Evolutionary conservation across 2,113 vertebrate genomes (phyloP).

Genomic region (Oryctolagus cuniculus): DNA sequence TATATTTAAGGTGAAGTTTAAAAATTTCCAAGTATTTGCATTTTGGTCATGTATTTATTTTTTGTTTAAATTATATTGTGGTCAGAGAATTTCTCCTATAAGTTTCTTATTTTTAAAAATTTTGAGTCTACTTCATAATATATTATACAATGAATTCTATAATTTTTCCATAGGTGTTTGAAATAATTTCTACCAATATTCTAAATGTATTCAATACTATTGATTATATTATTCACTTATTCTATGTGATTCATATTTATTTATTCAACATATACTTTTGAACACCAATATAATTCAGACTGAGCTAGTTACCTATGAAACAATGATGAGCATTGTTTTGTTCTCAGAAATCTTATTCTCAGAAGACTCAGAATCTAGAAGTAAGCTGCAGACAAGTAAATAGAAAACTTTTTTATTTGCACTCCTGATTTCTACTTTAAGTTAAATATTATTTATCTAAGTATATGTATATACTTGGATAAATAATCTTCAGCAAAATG

Average conservation of each 20-base stretch:
- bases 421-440: constrained; percentile 19
- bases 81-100: background rate
- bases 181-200: constrained; percentile 16
- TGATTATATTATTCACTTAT: no score
- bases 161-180: background rate
- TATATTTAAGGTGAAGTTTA: background rate
- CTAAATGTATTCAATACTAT: background rate
- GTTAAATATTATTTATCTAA: constrained; percentile 7
- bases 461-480: no score
- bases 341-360: no score
- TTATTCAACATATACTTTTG: no score
- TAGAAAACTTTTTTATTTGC: background rate
- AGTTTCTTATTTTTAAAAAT: background rate
- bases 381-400: no score
- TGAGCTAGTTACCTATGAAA: no score
- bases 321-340: no score
- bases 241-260: no score
- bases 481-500: no score
- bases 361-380: no score
- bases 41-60: background rate
- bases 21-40: background rate
- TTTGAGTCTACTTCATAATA: background rate
- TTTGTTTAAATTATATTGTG: background rate
- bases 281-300: no score
- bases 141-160: constrained; percentile 14